Base-by-base conservation (phyloP, 2,888 invertebrate genomes). In the Plemyria rubiginata region DNA sequence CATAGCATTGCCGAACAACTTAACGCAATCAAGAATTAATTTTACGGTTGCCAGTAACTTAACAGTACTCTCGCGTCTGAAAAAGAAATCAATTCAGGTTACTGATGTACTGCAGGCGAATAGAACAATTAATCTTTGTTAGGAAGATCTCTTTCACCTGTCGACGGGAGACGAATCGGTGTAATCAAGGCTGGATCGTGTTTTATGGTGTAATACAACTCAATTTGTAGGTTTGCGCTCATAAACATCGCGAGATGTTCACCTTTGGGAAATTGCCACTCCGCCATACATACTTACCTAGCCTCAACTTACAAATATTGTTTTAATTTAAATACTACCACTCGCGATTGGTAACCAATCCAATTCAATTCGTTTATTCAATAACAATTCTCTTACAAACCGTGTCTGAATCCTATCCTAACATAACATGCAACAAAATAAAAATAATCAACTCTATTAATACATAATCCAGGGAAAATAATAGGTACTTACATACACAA, bases 41-140 rank as follows among this genome's bases (percentile, higher is more conserved):
- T 32, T 7, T 5, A 32, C 32, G 5, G 5, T 32, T 32, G 32
- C 3, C 22, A 22, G 22, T 3, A 1, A 2, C 2, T 11, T 38
- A 38, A 38, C 36, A 38, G 32, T 32, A 38, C 32, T 8, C 32
- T 32, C 40, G 38, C n/a, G 15, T 41, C 41, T 53, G 15, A 51
- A 57, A 52, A 48, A 62, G 36, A 56, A 56, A 56, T 60, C 43
- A 55, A 60, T 55, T 50, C 11, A 5, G 16, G 13, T 50, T 62
- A 56, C 28, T 28, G 49, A 60, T 61, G 45, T 11, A 45, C 36
- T 53, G 48, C 58, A 55, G 58, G 16, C 38, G 32, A 58, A 40
- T 50, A 32, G 32, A 32, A 43, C 62, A n/a, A 69, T 79, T 61
- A 65, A 69, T 78, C 72, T 72, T 67, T 54, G 62, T 76, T 72